phyloP scores from a whole-genome alignment of 2,888 invertebrate genomes.

The Athalia circularis region DNA sequence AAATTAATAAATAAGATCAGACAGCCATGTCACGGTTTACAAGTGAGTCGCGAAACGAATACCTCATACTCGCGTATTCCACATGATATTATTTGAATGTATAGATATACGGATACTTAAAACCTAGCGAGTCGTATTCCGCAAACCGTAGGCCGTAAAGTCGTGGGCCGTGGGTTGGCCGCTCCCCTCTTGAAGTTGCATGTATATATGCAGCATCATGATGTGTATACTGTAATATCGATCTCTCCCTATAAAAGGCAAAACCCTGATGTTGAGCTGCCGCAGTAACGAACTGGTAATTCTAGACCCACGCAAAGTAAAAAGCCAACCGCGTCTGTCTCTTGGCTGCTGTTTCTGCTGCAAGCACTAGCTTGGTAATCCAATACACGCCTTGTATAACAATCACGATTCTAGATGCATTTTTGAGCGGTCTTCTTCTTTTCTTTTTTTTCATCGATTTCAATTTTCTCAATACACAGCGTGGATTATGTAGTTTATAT shows the following conservation, averaged over 20 bases:
- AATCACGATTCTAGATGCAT: no score
- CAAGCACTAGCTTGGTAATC: no score
- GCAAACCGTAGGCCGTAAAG: no score
- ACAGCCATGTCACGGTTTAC: no score
- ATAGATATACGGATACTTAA: background rate
- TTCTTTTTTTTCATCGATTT: no score
- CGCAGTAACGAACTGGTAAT: slow-evolving; percentile 35
- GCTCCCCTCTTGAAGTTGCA: background rate
- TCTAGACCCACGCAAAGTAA: slow-evolving; percentile 20
- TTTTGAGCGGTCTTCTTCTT: no score
- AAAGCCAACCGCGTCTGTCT: background rate
- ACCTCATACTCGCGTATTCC: no score
- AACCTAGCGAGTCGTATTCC: no score
- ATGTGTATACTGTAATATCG: slow-evolving; percentile 27
- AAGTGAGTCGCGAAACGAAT: no score
- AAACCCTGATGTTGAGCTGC: slow-evolving; percentile 3
- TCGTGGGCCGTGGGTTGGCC: no score
- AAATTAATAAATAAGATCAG: no score
- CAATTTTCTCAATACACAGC: background rate
- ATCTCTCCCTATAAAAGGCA: slow-evolving; percentile 43
- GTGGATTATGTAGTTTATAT: background rate
- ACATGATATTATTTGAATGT: background rate
- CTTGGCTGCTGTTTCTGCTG: background rate
- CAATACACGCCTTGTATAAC: no score
- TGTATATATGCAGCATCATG: background rate